phyloP scores from a whole-genome alignment of 1,140 invertebrate genomes.

The Bombus impatiens region DNA sequence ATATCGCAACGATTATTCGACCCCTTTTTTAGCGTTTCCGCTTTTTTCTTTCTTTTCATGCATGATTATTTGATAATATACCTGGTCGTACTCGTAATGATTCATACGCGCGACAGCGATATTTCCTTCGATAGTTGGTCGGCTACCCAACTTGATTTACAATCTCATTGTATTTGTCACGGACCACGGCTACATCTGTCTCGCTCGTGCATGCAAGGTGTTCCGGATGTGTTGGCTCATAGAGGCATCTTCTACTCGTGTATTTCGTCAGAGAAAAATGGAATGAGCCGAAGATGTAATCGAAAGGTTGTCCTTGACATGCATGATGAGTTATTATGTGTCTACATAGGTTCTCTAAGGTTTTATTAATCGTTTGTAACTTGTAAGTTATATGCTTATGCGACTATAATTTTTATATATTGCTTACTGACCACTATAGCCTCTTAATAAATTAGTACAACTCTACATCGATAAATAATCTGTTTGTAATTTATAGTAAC shows the following conservation, averaged over 20 bases:
- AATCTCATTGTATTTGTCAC: conserved; percentile 33
- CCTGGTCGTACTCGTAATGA: neutral
- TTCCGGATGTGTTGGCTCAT: conserved; percentile 17
- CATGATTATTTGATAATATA: neutral
- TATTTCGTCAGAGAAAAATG: neutral
- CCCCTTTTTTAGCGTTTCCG: neutral
- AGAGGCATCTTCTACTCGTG: neutral
- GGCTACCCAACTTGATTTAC: conserved; percentile 19
- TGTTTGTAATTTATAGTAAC: too few relatives aligned
- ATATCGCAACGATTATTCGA: neutral
- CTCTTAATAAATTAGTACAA: too few relatives aligned
- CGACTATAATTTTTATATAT: too few relatives aligned
- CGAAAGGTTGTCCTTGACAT: too few relatives aligned
- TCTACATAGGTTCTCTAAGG: too few relatives aligned
- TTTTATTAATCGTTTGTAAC: too few relatives aligned
- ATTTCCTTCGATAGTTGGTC: conserved; percentile 18
- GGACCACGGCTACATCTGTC: neutral
- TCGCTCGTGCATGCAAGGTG: conserved; percentile 3
- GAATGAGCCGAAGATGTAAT: too few relatives aligned
- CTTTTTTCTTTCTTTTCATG: too few relatives aligned
- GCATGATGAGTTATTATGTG: too few relatives aligned
- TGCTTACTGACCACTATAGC: too few relatives aligned
- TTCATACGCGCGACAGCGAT: conserved; percentile 17
- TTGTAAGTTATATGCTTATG: too few relatives aligned
- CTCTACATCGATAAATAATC: too few relatives aligned